Conservation (phyloP, 2,113 vertebrate genomes). For the zebrafish (Danio rerio) region DNA sequence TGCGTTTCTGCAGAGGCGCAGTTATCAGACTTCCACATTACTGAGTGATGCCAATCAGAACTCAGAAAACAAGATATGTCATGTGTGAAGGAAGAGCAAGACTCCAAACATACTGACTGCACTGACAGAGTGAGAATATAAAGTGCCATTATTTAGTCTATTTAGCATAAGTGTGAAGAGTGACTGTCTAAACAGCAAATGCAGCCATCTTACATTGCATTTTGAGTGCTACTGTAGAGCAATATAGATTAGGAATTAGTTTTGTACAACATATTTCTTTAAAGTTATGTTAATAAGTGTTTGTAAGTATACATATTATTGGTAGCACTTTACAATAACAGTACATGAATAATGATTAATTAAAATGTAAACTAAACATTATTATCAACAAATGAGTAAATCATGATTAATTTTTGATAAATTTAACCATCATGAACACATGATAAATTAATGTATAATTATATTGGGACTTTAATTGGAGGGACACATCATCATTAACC, state of each 20-base stretch:
- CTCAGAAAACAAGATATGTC: neutral
- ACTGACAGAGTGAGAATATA: neutral
- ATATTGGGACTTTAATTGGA: no score
- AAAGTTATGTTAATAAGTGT: neutral
- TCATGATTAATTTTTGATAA: no score
- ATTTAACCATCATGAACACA: no score
- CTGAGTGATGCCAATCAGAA: constrained; percentile 16
- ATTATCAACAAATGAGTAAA: no score
- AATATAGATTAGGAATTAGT: neutral
- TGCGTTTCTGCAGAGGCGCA: neutral
- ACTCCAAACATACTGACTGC: neutral
- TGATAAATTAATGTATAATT: no score
- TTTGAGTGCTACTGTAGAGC: neutral
- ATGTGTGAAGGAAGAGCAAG: neutral
- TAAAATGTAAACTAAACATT: no score
- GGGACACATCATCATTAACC: no score
- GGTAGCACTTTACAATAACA: no score
- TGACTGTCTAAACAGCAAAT: neutral
- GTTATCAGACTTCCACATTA: neutral
- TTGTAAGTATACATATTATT: no score
- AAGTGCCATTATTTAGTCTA: neutral
- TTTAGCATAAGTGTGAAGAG: neutral
- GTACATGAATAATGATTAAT: no score
- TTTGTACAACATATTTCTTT: neutral
- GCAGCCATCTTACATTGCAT: neutral